These are phyloP conservation scores for Drosophila suboccidentalis DNA, from an alignment of 2,888 invertebrate genomes.

Conservation along the genomic window DNA sequence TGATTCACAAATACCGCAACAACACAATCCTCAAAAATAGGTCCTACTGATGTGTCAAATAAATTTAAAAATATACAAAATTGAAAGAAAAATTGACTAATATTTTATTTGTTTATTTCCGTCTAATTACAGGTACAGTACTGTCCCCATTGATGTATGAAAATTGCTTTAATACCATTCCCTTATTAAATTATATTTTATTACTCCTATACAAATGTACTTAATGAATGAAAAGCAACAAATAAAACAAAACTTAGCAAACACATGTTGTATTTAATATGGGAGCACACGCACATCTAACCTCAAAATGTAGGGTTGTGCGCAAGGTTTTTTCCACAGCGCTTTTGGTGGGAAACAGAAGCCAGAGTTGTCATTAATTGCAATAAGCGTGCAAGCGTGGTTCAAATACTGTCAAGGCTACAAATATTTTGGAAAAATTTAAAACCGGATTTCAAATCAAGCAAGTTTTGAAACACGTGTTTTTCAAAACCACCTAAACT, in stretches of 20 bases:
- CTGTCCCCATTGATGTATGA: not conserved
- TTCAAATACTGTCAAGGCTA: not conserved
- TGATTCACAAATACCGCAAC: conserved; percentile 83
- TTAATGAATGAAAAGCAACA: not conserved
- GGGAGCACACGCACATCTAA: conserved; percentile 5
- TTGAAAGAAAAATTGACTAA: not conserved
- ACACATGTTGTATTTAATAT: not conserved
- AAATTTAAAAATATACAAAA: not conserved
- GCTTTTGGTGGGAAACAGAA: conserved; percentile 15
- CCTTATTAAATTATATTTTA: not conserved
- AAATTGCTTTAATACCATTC: not conserved
- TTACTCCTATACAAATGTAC: not conserved
- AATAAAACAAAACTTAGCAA: conserved; percentile 2
- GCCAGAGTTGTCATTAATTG: conserved; percentile 34
- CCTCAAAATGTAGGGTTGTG: conserved; percentile 32
- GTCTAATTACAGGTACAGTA: conserved; percentile 52
- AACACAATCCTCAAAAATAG: conserved; percentile 79
- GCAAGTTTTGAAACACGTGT: not conserved
- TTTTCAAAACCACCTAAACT: not conserved
- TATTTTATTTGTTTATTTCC: not conserved
- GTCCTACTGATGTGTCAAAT: conserved; percentile 72
- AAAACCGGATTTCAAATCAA: not conserved
- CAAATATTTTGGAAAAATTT: not conserved
- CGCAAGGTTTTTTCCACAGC: not conserved
- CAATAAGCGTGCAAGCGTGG: not conserved